Evolutionary conservation across 2,888 invertebrate species (phyloP).

Genomic region (Pristionchus mayeri): DNA sequence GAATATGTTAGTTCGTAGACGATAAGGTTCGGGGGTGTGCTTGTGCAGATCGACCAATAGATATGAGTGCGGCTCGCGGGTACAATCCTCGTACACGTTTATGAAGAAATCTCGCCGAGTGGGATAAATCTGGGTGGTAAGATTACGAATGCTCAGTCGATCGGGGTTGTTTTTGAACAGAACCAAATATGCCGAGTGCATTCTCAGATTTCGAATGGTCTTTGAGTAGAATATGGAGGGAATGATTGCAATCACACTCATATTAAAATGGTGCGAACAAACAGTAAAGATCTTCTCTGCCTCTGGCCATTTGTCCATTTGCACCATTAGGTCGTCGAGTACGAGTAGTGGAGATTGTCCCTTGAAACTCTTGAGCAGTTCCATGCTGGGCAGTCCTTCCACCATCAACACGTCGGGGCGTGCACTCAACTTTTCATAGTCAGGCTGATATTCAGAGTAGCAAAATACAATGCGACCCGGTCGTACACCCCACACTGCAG

Average conservation of each 20-base stretch:
- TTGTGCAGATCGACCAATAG: slow-evolving; percentile 10
- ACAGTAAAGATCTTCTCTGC: slow-evolving; percentile 12
- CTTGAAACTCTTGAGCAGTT: background rate
- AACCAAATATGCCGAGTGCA: background rate
- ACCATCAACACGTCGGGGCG: background rate
- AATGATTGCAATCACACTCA: slow-evolving; percentile 14
- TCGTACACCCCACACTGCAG: too few relatives aligned
- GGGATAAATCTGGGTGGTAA: background rate
- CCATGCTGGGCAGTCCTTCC: slow-evolving; percentile 4
- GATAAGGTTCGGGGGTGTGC: background rate
- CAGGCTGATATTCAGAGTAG: too few relatives aligned
- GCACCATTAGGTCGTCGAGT: slow-evolving; percentile 4
- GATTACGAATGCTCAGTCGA: slow-evolving; percentile 1
- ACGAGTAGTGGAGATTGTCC: background rate
- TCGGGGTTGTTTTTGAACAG: slow-evolving; percentile 13
- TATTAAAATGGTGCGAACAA: slow-evolving; percentile 1
- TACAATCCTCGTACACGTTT: background rate
- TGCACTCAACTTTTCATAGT: too few relatives aligned
- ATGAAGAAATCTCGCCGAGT: background rate
- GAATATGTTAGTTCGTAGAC: slow-evolving; percentile 5
- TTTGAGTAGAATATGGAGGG: slow-evolving; percentile 38
- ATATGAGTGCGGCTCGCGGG: background rate
- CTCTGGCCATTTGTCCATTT: slow-evolving; percentile 7
- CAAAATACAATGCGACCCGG: too few relatives aligned
- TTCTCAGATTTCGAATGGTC: background rate